phyloP scores from a whole-genome alignment of 2,888 invertebrate genomes.

The Rhodophaea formosa region DNA sequence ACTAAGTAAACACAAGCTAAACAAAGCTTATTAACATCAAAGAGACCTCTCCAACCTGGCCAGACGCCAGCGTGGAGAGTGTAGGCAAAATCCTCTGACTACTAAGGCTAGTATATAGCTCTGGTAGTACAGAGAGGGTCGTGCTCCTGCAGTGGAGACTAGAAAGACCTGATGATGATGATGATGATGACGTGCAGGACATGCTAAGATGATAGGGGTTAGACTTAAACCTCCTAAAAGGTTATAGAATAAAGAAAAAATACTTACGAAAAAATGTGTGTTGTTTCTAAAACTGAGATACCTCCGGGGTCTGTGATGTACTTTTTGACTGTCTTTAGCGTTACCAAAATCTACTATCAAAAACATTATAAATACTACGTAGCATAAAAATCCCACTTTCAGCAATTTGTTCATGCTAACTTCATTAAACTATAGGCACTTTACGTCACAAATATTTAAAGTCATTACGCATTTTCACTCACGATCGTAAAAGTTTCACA shows the following conservation, averaged over 20 bases:
- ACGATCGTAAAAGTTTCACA: not conserved
- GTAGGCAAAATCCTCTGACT: no score
- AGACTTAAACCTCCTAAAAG: slow-evolving; percentile 3
- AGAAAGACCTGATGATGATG: no score
- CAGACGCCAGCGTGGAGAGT: no score
- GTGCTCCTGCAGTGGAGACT: no score
- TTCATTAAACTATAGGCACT: not conserved
- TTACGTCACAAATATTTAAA: not conserved
- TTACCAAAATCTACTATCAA: slow-evolving; percentile 23
- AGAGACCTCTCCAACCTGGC: no score
- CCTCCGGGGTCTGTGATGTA: slow-evolving; percentile 22
- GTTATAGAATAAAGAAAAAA: slow-evolving; percentile 7
- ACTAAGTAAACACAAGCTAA: no score
- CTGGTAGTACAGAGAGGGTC: no score
- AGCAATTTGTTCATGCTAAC: slow-evolving; percentile 22
- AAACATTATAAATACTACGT: slow-evolving; percentile 19
- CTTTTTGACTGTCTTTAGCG: slow-evolving; percentile 15
- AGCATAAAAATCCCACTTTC: slow-evolving; percentile 18
- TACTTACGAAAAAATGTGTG: slow-evolving; percentile 65
- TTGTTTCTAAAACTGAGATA: slow-evolving; percentile 48
- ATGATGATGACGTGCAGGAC: no score
- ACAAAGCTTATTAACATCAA: no score
- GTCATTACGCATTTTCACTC: not conserved
- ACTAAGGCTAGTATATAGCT: no score
- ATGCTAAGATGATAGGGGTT: no score